Base-by-base conservation (phyloP, 92 coral and sea anemone genomes). In the Metridium senile region DNA sequence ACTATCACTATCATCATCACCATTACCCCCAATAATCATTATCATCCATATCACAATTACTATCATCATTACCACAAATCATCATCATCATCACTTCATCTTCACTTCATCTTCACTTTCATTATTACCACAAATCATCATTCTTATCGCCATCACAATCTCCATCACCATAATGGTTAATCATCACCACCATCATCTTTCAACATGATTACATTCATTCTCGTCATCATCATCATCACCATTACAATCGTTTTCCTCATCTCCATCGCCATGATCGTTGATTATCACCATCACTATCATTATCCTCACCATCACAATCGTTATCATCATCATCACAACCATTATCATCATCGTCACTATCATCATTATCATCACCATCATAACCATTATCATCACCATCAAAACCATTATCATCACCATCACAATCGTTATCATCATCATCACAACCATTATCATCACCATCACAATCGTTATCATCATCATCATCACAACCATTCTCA, bases 241-340 rank as follows among this genome's bases (percentile, higher is more conserved):
- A 39, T 39, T 13, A 39, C 49, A 6, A 39, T 39, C 49, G 13
- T 39, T 13, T 6, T 39, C 49, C 6, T 39, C 49, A 39, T 39
- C 6, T 4, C 49, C 49, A 39, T 39, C 28, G 34, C 10, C 26
- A 65, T 61, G 9, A 39, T 39, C 49, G 13, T 39, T 6, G 26
- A 39, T 39, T 39, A 39, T 39, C 49, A 39, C 13, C 49, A 0
- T 16, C 20, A 34, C 89, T 79, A n/a, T n/a, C n/a, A n/a, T n/a
- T n/a, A n/a, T n/a, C n/a, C n/a, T n/a, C n/a, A n/a, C n/a, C n/a
- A n/a, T n/a, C n/a, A n/a, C n/a, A n/a, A n/a, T n/a, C n/a, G n/a
- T n/a, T n/a, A n/a, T n/a, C n/a, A n/a, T n/a, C n/a, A n/a, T n/a
- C n/a, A n/a, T n/a, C n/a, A n/a, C n/a, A n/a, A n/a, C n/a, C n/a